Percentiles rank a stretch among this genome's conserved stretches.
Evolutionary conservation across 2,113 vertebrate genomes (phyloP).

Genomic region (Oenanthe melanoleuca): DNA sequence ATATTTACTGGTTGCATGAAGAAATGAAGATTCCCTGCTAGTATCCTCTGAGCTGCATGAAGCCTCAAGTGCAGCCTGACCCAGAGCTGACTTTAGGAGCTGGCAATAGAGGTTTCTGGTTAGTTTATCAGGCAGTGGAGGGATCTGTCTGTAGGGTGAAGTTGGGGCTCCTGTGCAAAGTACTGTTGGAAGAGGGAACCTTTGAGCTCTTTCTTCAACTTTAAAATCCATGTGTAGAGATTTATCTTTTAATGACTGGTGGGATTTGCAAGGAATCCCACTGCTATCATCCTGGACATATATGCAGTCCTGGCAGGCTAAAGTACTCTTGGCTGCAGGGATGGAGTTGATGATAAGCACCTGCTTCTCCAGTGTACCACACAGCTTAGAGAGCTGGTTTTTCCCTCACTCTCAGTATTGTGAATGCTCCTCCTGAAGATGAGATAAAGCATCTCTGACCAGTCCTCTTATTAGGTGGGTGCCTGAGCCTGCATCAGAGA

Average conservation of each 20-base stretch:
- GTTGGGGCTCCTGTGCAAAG: not conserved
- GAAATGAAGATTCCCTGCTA: not conserved
- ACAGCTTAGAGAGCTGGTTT: not conserved
- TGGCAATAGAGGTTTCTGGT: not conserved
- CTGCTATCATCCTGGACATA: not conserved
- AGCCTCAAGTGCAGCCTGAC: not conserved
- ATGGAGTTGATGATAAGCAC: not conserved
- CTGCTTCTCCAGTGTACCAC: not conserved
- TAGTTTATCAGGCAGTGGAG: not conserved
- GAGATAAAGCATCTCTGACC: not conserved
- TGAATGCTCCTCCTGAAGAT: not conserved
- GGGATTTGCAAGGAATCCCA: not conserved
- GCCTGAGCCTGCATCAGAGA: not conserved
- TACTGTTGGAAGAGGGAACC: not conserved
- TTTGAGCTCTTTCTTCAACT: not conserved
- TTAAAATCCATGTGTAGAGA: not conserved
- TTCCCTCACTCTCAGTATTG: not conserved
- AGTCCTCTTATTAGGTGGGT: not conserved
- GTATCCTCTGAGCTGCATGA: not conserved
- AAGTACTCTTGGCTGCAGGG: not conserved
- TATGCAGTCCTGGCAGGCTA: not conserved
- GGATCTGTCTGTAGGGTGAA: not conserved
- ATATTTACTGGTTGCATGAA: not conserved
- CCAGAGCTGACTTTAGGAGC: not conserved
- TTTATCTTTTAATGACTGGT: not conserved